A percentile compares a stretch with the other conserved stretches of the same genome.
Conservation (phyloP, 2,888 invertebrate species). For the Eupithecia abbreviata region DNA sequence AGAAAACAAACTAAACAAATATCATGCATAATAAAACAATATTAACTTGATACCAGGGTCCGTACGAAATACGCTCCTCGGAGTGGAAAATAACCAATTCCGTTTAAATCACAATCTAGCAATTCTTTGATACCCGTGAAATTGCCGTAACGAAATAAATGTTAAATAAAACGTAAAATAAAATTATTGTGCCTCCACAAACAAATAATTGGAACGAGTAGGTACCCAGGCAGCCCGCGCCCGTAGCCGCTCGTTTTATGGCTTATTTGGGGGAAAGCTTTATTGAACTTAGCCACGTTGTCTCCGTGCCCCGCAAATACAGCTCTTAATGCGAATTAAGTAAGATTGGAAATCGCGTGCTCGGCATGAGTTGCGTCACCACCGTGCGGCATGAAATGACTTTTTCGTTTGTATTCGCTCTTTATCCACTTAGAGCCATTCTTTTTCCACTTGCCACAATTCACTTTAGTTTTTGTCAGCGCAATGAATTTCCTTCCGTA, state of each 20-base stretch:
- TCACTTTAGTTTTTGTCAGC: slow-evolving; percentile 79
- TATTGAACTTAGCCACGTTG: slow-evolving; percentile 82
- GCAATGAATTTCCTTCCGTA: slow-evolving; percentile 60
- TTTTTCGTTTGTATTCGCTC: slow-evolving; percentile 82
- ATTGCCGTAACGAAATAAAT: slow-evolving; percentile 84
- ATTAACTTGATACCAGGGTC: slow-evolving; percentile 65
- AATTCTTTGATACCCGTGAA: slow-evolving; percentile 83
- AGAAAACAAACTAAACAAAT: slow-evolving; percentile 61
- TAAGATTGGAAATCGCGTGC: slow-evolving; percentile 59
- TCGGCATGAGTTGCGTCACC: slow-evolving; percentile 65
- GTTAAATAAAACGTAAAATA: slow-evolving; percentile 84
- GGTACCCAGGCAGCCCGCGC: slow-evolving; percentile 69
- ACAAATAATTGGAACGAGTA: slow-evolving; percentile 83
- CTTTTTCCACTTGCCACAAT: slow-evolving; percentile 82
- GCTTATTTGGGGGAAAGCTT: slow-evolving; percentile 84
- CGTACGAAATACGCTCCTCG: slow-evolving; percentile 62
- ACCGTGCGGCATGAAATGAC: slow-evolving; percentile 81
- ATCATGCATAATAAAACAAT: slow-evolving; percentile 79
- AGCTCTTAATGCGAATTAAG: slow-evolving; percentile 56
- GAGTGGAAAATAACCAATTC: slow-evolving; percentile 83
- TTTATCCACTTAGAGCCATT: slow-evolving; percentile 83
- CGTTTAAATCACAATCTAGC: slow-evolving; percentile 83
- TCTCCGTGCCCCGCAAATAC: slow-evolving; percentile 61
- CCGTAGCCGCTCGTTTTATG: slow-evolving; percentile 81
- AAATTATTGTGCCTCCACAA: slow-evolving; percentile 83